Evolutionary conservation across 2,888 invertebrate species (phyloP), one percentile per base, ranked within the genome.

Genomic region (Tiphia femorata): DNA sequence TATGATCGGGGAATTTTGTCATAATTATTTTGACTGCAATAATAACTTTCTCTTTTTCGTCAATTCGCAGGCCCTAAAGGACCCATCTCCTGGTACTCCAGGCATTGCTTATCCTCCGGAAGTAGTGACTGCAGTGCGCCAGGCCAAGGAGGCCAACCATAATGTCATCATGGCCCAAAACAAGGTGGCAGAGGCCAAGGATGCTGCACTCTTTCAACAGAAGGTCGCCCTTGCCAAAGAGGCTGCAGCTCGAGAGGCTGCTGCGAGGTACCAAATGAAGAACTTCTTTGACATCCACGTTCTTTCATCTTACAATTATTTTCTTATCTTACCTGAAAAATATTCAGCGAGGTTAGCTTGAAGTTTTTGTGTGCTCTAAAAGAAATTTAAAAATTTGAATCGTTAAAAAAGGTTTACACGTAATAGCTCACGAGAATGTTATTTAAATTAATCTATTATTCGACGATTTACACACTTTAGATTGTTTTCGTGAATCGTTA

Each of bases 161-260:
- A 90, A 90, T 49, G 92, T 92, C 3, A 86, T 89, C 73, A 85
- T 89, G 10, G 92, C 92, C 0, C 92, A 92, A 74, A 90, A 90
- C 43, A 89, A 90, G 62, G 92, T 92, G 19, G 88, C 90, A 25
- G 89, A 89, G 0, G 92, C 91, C 2, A 92, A 92, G 74, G 90
- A 92, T 61, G 88, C 89, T 1, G 90, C 92, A 0, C 79, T 91
- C 4, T 86, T 90, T 67, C 92, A 92, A 61, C 92, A 92, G 75
- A 89, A 89, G 65, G 84, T 91, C 23, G 92, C 92, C 29, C 88
- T 89, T 66, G 90, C 90, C n/a, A 92, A 91, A 76, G 92, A 92
- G 76, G 88, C 91, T 0, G 89, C 90, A 5, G 91, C 92, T 0
- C 77, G 77, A 21, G 82, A 82, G 54, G 80, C 83, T 49, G 70